Conservation (phyloP, 1,140 invertebrate genomes). For the Alviniconcha marisindica region DNA sequence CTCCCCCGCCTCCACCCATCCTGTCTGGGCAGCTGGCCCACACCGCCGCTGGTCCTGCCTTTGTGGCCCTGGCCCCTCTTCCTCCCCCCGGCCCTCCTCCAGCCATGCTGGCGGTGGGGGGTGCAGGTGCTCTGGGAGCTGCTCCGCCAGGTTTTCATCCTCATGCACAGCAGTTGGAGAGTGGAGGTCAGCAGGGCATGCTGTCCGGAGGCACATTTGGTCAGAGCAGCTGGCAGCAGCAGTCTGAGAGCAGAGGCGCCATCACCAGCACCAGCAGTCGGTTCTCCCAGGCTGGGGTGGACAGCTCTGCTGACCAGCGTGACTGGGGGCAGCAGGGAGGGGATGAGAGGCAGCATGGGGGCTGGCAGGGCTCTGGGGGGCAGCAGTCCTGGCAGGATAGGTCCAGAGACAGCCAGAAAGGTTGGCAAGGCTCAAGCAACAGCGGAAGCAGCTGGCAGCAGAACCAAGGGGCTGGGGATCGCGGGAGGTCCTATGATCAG, state of each 20-base stretch:
- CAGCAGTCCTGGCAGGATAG: conserved; percentile 18
- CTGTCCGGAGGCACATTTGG: neutral
- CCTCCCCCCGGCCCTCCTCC: conserved; percentile 35
- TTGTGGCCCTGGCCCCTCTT: conserved; percentile 12
- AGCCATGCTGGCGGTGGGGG: conserved; percentile 4
- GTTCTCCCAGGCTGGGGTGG: neutral
- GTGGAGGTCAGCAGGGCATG: neutral
- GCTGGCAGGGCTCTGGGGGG: neutral
- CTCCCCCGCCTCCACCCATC: conserved; percentile 38
- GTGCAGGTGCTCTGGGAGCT: conserved; percentile 6
- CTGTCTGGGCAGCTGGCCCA: conserved; percentile 35
- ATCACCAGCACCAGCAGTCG: conserved; percentile 18
- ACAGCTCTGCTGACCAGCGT: neutral
- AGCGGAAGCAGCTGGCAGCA: conserved; percentile 39
- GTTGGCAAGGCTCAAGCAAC: conserved; percentile 18
- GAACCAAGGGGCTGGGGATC: conserved; percentile 34
- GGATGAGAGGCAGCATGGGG: neutral
- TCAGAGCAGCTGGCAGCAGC: conserved; percentile 31
- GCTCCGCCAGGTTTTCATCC: conserved; percentile 26
- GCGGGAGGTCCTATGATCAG: conserved; percentile 30
- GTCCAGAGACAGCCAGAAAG: neutral
- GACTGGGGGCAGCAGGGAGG: conserved; percentile 30
- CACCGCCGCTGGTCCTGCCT: conserved; percentile 26
- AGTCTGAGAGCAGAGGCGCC: neutral
- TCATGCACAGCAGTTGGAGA: neutral